Evolutionary conservation across 2,888 invertebrate genomes (phyloP), one percentile per base, ranked within the genome.

Genomic region (Petrolisthes cinctipes): DNA sequence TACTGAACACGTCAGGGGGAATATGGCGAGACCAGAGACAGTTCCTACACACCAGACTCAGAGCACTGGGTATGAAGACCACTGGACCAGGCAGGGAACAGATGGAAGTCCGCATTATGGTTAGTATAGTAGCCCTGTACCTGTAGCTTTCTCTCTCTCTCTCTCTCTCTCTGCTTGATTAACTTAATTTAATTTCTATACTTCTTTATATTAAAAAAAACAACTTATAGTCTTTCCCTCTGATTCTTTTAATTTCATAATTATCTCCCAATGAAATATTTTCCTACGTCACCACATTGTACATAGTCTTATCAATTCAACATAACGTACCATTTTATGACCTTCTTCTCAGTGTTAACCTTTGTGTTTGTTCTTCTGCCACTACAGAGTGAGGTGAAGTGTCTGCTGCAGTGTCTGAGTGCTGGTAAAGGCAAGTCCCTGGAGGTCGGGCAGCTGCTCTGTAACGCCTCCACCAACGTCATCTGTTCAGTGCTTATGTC

Each of bases 401-500:
- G 95, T 90, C 95, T 97, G 91, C 94, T 97, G 82, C 93, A 94
- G 66, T 95, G 95, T 86, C 92, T 97, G 88, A 94, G 94, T 86
- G 93, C 94, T 5, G 93, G 95, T 84, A 94, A 95, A 90, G 95
- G 95, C n/a, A 94, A 94, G 66, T 94, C 97, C 0, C 94, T 95
- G 73, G 96, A 96, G 92, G 93, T 97, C 85, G 96, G 96, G 84
- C 94, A 95, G 11, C 79, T 88, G 37, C 94, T 98, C 83, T 96
- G 97, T 73, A 94, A 97, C 91, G 95, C 96, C 57, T 96, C 97
- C 91, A 97, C 96, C 92, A 98, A 98, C 93, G 97, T 98, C 5
- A 97, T 98, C 91, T 97, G 97, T 93, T 96, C 96, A 91, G 95
- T 97, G 91, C 95, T 97, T 92, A 97, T 98, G 97, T 96, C 97